Evolutionary conservation across 2,888 invertebrate genomes (phyloP).

Genomic region (Protodeltote pygarga): DNA sequence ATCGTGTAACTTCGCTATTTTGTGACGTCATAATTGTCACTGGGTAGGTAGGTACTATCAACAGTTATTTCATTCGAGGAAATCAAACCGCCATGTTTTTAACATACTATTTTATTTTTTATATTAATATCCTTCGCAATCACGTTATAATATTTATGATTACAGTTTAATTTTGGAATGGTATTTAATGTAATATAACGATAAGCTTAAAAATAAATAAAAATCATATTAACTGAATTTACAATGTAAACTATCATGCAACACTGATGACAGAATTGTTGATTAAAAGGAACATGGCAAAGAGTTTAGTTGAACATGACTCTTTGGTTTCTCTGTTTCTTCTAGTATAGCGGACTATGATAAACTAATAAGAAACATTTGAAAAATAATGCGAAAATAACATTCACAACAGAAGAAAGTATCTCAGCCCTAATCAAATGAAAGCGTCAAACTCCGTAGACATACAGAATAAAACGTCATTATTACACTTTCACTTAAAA

Average conservation of each 20-base stretch:
- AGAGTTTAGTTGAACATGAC: constrained; percentile 77
- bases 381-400: constrained; percentile 35
- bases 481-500: constrained; percentile 64
- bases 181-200: constrained; percentile 75
- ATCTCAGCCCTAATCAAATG: constrained; percentile 39
- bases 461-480: constrained; percentile 45
- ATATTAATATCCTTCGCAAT: constrained; percentile 80
- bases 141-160: constrained; percentile 79
- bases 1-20: too few relatives aligned
- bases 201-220: constrained; percentile 85
- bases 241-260: constrained; percentile 70
- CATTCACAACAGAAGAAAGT: constrained; percentile 43
- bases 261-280: constrained; percentile 47
- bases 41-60: neutral
- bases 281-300: constrained; percentile 72
- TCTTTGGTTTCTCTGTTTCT: constrained; percentile 80
- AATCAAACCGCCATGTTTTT: constrained; percentile 52
- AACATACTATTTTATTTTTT: constrained; percentile 80
- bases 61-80: neutral
- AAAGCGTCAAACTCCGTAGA: constrained; percentile 47
- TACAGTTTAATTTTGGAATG: constrained; percentile 86
- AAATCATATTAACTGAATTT: constrained; percentile 69
- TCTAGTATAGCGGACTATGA: constrained; percentile 53
- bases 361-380: constrained; percentile 55
- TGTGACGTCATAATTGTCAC: too few relatives aligned